Evolutionary conservation across 2,888 invertebrate genomes (phyloP), one percentile per base, ranked within the genome.

Genomic region (Mylabris sibirica): DNA sequence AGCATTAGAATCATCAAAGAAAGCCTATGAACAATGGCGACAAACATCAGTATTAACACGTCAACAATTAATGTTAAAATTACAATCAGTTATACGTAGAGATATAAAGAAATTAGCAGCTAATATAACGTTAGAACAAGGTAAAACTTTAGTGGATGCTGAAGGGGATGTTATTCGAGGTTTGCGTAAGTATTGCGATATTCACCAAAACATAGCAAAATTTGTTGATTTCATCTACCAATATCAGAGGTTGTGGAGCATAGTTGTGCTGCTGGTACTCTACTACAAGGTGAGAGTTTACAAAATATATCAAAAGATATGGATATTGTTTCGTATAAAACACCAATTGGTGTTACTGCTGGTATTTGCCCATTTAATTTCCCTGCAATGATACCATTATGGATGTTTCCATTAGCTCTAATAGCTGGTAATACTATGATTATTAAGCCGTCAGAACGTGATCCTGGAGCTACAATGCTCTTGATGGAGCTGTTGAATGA

Each of bases 291-390:
- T 0, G 99, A 99, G 87, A 93, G 95, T 14, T 90, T 98, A 76
- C 91, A 90, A 53, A 89, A 89, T 76, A 93, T 97, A 41, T 93
- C 98, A 5, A 96, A 94, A 79, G 96, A 99, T 83, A 98, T 99
- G 97, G 99, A 99, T 85, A 96, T 96, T 0, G 91, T 94, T 76
- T 95, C 97, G 11, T 94, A 95, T 84, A 92, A 96, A 76, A 87
- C 95, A 60, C 99, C 99, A 0, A 86, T 99, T 1, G 99, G 99
- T 57, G 95, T 98, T 1, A 94, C 93, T 22, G 96, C 93, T 80
- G 98, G 98, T 62, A 97, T 99, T 78, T 94, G 97, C n/a, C 98
- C 98, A 0, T 99, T 99, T 85, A 99, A 99, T 85, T 99, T 99
- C 86, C 99, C 99, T 0, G 99, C 99, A 35, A 99, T 99, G 99